A percentile compares a stretch with the other conserved stretches of the same genome.
These are phyloP conservation scores for Pachyrhynchus sulphureomaculatus DNA, from an alignment of 1,140 invertebrate genomes.

Conservation along the genomic window DNA sequence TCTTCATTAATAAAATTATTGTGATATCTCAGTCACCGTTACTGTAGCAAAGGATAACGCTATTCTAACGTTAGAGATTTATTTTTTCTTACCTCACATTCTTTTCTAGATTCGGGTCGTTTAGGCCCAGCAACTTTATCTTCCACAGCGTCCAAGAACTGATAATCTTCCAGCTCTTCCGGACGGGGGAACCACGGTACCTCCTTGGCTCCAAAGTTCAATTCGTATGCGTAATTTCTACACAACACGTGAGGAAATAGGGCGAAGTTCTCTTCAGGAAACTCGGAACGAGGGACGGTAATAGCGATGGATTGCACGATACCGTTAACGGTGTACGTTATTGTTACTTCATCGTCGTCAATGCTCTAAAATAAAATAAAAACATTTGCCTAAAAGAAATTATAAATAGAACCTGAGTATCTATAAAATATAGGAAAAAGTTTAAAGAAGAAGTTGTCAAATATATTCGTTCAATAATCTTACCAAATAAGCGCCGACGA, in stretches of 20 bases:
- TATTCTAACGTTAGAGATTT: too few species aligned
- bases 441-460: too few species aligned
- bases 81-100: constrained; percentile 70
- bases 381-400: too few species aligned
- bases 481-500: constrained; percentile 79
- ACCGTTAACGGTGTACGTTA: constrained; percentile 86
- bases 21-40: too few species aligned
- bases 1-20: too few species aligned
- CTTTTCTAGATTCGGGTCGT: constrained; percentile 68
- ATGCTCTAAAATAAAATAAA: constrained; percentile 60
- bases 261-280: constrained; percentile 61
- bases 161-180: constrained; percentile 38
- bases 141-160: constrained; percentile 54
- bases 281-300: constrained; percentile 59
- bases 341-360: constrained; percentile 60
- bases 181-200: constrained; percentile 56
- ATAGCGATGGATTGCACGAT: constrained; percentile 69
- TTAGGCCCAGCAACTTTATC: constrained; percentile 66
- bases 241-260: constrained; percentile 87
- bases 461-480: constrained; percentile 41
- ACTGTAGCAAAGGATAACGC: too few species aligned
- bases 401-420: too few species aligned
- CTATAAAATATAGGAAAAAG: too few species aligned
- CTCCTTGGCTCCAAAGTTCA: constrained; percentile 82
- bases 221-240: constrained; percentile 82